Percentiles rank a stretch among this genome's conserved stretches.
Conservation (phyloP, 2,888 invertebrate species). For the Tanypteryx hageni region DNA sequence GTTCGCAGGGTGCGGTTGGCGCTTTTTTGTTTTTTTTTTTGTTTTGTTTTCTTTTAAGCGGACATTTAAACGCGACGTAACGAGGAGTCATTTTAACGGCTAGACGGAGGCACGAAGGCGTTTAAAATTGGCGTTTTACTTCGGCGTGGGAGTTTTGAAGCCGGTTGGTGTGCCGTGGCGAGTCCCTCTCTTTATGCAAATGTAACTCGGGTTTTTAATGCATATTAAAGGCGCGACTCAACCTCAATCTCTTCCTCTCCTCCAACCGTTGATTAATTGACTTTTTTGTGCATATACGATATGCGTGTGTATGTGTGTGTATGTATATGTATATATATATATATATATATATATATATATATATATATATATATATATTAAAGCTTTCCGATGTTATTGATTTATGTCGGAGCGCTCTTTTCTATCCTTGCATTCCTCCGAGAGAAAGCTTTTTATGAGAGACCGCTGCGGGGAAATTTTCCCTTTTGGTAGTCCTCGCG, state of each 20-base stretch:
- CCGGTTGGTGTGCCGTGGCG: not conserved
- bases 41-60: not conserved
- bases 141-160: not conserved
- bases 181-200: slow-evolving; percentile 5
- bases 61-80: not conserved
- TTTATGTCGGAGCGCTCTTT: slow-evolving; percentile 33
- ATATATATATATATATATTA: not conserved
- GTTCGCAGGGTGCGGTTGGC: not conserved
- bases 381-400: slow-evolving; percentile 43
- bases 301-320: not conserved
- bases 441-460: slow-evolving; percentile 37
- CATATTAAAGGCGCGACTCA: not conserved
- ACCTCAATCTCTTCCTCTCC: not conserved
- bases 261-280: not conserved
- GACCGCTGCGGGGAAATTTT: not conserved
- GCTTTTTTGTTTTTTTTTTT: no score
- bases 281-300: not conserved
- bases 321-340: not conserved
- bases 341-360: slow-evolving; percentile 14
- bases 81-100: not conserved
- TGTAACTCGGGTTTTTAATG: slow-evolving; percentile 8
- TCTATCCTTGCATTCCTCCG: slow-evolving; percentile 16
- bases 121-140: not conserved
- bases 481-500: slow-evolving; percentile 7
- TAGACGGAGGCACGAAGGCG: no score